Evolutionary conservation across 2,888 invertebrate genomes (phyloP).

Genomic region (Subacronicta megacephala): DNA sequence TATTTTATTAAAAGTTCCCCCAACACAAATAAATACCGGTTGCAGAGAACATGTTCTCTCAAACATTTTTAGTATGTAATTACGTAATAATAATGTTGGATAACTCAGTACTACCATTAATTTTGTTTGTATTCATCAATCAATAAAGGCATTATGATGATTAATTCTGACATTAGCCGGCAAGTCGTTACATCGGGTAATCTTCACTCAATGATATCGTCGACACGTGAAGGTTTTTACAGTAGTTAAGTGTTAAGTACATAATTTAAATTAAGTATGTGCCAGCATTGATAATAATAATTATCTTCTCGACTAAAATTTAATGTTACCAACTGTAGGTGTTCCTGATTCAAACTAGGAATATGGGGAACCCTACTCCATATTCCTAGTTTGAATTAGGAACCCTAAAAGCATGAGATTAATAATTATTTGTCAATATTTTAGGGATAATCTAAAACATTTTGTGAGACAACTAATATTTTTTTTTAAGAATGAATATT

Average conservation of each 20-base stretch:
- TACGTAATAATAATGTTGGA: constrained; percentile 31
- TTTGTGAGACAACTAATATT: too few relatives aligned
- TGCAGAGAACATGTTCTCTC: constrained; percentile 31
- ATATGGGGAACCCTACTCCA: too few relatives aligned
- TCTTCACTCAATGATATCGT: constrained; percentile 47
- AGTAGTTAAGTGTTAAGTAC: constrained; percentile 9
- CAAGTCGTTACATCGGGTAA: constrained; percentile 40
- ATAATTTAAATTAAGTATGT: constrained; percentile 57
- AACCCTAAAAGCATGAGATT: too few relatives aligned
- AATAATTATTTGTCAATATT: too few relatives aligned
- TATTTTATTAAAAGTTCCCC: constrained; percentile 47
- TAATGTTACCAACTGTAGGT: too few relatives aligned
- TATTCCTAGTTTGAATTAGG: too few relatives aligned
- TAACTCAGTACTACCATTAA: constrained; percentile 44
- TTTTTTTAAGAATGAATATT: too few relatives aligned
- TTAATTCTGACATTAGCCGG: constrained; percentile 46
- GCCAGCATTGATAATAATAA: too few relatives aligned
- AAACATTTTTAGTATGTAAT: constrained; percentile 25
- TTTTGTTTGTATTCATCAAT: constrained; percentile 47
- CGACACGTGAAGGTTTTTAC: constrained; percentile 51
- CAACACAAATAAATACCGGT: constrained; percentile 30
- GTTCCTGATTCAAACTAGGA: too few relatives aligned
- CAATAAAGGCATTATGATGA: constrained; percentile 48
- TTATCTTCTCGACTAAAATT: too few relatives aligned
- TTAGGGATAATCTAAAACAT: too few relatives aligned